phyloP scores from a whole-genome alignment of 2,888 invertebrate species.

The Lasius fuliginosus region DNA sequence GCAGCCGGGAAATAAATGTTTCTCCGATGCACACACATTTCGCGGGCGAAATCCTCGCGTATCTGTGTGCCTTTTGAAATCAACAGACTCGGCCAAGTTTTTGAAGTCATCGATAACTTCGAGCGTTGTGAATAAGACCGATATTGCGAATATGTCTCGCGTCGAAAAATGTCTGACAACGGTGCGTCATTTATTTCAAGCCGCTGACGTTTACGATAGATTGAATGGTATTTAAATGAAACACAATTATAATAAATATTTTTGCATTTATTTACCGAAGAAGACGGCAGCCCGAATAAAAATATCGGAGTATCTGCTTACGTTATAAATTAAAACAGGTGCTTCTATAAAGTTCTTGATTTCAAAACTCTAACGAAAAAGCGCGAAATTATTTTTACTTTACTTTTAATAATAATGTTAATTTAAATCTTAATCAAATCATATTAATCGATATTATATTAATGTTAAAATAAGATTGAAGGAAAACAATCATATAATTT shows the following conservation, averaged over 20 bases:
- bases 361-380: background rate
- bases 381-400: background rate
- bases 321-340: background rate
- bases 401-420: background rate
- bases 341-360: background rate
- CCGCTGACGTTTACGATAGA: background rate
- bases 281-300: background rate
- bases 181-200: conserved; percentile 31
- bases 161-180: conserved; percentile 15
- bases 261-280: background rate
- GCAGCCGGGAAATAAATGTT: conserved; percentile 40
- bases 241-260: conserved; percentile 11
- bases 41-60: background rate
- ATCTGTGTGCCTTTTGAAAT: conserved; percentile 39
- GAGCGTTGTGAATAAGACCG: background rate
- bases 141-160: conserved; percentile 20
- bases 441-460: background rate
- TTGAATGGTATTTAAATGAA: background rate
- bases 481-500: background rate
- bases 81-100: conserved; percentile 28
- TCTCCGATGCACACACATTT: background rate
- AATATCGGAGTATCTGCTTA: background rate
- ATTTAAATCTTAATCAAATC: conserved; percentile 17
- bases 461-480: background rate
- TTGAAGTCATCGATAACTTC: conserved; percentile 18